Conservation (phyloP, 2,888 invertebrate genomes). For the Pristionchus mayeri region DNA sequence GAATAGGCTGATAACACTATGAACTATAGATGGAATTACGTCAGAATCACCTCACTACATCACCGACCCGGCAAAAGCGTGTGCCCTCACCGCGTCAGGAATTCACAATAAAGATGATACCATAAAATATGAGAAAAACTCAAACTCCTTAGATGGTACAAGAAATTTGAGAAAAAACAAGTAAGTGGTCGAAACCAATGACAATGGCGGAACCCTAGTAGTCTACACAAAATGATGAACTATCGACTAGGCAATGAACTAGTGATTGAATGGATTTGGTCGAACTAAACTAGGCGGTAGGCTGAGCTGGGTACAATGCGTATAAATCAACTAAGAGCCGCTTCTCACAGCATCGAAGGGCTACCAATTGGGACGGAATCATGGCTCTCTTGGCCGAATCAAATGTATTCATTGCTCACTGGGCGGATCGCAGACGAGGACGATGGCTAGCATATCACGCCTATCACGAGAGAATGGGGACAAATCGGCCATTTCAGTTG, state of each 20-base stretch:
- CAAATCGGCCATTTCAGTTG: no score
- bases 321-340: not conserved
- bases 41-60: no score
- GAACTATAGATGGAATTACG: no score
- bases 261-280: not conserved
- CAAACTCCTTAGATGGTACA: not conserved
- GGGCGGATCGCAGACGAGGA: no score
- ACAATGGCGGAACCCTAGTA: not conserved
- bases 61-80: not conserved
- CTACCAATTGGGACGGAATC: not conserved
- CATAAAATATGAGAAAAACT: not conserved
- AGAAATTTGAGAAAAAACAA: not conserved
- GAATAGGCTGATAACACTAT: no score
- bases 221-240: not conserved
- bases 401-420: no score
- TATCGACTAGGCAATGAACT: not conserved
- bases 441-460: no score
- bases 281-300: not conserved
- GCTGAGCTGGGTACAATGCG: not conserved
- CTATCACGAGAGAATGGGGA: no score
- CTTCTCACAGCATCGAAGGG: not conserved
- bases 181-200: not conserved
- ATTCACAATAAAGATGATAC: not conserved
- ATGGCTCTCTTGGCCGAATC: not conserved
- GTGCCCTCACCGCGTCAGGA: not conserved